Conservation (phyloP, 2,888 invertebrate species). For the Drosophila setosimentum region DNA sequence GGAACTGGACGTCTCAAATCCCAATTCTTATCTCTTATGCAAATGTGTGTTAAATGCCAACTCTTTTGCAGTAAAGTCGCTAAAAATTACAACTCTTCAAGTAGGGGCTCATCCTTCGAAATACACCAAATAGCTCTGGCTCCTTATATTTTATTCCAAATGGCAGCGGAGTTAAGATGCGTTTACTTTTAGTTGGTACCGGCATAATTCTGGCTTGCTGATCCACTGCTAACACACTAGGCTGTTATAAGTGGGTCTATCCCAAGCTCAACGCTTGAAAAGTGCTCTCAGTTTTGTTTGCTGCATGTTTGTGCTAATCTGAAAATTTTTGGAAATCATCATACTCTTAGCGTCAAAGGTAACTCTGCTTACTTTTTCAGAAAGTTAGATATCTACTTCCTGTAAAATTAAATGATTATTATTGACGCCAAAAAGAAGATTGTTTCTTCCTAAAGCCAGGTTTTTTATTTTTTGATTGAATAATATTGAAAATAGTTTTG, state of each 20-base stretch:
- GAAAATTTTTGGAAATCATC: too few relatives aligned
- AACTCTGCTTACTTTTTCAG: too few relatives aligned
- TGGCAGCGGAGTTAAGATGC: neutral
- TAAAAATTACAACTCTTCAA: neutral
- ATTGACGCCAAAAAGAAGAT: too few relatives aligned
- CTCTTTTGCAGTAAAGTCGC: neutral
- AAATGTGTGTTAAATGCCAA: neutral
- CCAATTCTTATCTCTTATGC: neutral
- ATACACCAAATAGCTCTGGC: neutral
- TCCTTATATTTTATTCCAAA: neutral
- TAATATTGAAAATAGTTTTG: neutral
- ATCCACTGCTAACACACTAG: neutral
- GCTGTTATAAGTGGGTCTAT: too few relatives aligned
- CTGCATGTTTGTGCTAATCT: neutral
- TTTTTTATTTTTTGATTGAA: neutral
- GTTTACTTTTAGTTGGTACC: neutral
- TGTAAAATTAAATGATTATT: too few relatives aligned
- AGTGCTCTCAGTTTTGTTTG: neutral
- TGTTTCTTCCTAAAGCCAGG: too few relatives aligned
- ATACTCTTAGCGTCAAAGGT: too few relatives aligned
- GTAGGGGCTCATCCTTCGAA: neutral
- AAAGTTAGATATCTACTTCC: too few relatives aligned
- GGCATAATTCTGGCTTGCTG: neutral
- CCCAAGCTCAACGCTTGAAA: neutral
- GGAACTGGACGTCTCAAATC: neutral